Conservation (phyloP, 35 echinoderm and acorn worm genomes). For the Hemicentrotus pulcherrimus region DNA sequence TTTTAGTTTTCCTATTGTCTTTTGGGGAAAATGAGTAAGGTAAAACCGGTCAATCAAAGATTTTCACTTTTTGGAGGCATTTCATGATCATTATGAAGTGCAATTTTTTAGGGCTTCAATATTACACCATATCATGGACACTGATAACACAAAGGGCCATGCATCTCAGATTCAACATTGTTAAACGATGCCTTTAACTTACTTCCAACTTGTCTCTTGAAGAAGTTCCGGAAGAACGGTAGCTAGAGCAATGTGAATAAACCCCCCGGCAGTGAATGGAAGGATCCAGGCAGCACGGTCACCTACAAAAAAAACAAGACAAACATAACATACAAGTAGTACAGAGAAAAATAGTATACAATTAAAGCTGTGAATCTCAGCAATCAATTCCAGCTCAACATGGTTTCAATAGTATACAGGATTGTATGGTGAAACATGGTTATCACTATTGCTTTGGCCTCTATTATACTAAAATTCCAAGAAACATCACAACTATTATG, state of each 20-base stretch:
- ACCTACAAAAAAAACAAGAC: conserved; percentile 51
- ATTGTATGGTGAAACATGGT: no score
- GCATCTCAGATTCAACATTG: no score
- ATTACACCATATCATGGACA: no score
- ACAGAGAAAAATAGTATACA: conserved; percentile 14
- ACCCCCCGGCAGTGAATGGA: conserved; percentile 99
- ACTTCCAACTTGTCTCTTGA: conserved; percentile 76
- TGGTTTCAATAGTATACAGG: no score
- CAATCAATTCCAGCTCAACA: neutral
- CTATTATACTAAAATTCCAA: neutral
- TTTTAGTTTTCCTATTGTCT: no score
- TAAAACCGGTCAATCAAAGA: no score
- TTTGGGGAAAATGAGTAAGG: no score
- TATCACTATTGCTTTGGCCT: no score
- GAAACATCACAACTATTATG: neutral
- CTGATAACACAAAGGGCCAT: no score
- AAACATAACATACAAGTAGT: conserved; percentile 32
- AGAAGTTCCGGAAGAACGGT: conserved; percentile 85
- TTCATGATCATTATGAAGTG: no score
- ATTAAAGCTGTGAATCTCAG: neutral
- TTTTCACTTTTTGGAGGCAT: no score
- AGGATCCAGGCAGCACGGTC: conserved; percentile 93
- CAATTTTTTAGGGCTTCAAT: no score
- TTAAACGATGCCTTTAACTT: neutral
- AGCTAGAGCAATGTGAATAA: conserved; percentile 88